Conservation (phyloP, 2,888 invertebrate genomes). For the Macrosiphum euphorbiae region DNA sequence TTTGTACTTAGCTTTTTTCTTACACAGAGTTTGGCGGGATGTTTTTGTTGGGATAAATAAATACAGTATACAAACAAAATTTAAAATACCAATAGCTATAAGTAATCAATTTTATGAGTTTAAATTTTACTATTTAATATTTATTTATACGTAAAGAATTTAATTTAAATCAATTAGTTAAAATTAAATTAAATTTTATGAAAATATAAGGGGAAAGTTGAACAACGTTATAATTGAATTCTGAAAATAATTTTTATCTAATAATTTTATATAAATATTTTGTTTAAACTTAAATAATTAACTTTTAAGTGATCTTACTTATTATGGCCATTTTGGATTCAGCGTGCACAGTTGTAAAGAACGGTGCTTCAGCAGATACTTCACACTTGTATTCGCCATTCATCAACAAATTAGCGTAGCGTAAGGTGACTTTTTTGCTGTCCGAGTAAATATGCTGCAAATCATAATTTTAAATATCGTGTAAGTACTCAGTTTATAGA, state of each 20-base stretch:
- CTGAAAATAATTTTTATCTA: background rate
- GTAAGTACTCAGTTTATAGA: background rate
- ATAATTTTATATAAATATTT: background rate
- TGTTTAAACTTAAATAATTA: background rate
- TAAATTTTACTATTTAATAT: background rate
- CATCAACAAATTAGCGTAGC: constrained; percentile 79
- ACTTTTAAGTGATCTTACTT: constrained; percentile 75
- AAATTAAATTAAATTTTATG: constrained; percentile 19
- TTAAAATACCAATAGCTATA: background rate
- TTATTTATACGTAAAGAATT: background rate
- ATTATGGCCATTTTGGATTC: constrained; percentile 85
- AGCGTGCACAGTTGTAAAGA: constrained; percentile 81
- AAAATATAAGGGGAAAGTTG: background rate
- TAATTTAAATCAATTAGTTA: constrained; percentile 10
- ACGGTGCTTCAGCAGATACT: constrained; percentile 84
- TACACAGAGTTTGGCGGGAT: too few species aligned
- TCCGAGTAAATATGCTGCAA: constrained; percentile 79
- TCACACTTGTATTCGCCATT: constrained; percentile 83
- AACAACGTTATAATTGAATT: background rate
- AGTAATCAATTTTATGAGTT: background rate
- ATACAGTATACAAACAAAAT: background rate
- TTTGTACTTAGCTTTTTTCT: too few species aligned
- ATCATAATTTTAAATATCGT: background rate
- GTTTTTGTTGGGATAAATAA: too few species aligned
- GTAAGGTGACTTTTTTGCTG: constrained; percentile 77